Percentiles rank a stretch among this genome's conserved stretches.
Conservation (phyloP, 2,797 vertebrate genomes). For the Danio choprae region DNA sequence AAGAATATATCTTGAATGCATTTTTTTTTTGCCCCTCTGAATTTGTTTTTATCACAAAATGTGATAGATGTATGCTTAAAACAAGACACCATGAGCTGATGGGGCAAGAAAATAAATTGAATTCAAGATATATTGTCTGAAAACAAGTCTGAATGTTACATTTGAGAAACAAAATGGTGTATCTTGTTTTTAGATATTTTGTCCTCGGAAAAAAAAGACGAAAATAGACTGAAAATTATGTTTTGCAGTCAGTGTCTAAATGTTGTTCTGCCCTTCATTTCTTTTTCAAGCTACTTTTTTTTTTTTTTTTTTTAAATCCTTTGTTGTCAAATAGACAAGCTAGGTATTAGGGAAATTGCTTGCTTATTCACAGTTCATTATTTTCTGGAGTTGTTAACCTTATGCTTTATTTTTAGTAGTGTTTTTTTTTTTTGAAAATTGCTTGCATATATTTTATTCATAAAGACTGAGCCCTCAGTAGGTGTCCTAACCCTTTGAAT, state of each 20-base stretch:
- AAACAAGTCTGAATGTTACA: constrained; percentile 49
- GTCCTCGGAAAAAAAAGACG: background rate
- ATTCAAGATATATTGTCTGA: constrained; percentile 13
- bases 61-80: background rate
- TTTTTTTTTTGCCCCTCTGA: background rate
- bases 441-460: constrained; percentile 73
- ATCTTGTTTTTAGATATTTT: constrained; percentile 35
- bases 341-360: constrained; percentile 18
- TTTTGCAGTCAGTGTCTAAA: constrained; percentile 25
- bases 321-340: background rate
- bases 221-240: constrained; percentile 19
- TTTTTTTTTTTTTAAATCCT: background rate
- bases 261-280: constrained; percentile 53
- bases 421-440: constrained; percentile 34
- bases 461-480: constrained; percentile 63
- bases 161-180: constrained; percentile 40
- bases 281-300: constrained; percentile 58
- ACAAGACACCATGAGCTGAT: background rate
- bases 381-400: constrained; percentile 63
- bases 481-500: constrained; percentile 71
- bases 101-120: constrained; percentile 16
- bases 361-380: constrained; percentile 21
- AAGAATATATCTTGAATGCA: background rate
- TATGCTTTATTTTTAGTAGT: constrained; percentile 50
- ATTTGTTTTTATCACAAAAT: background rate